Conservation (phyloP, 2,797 vertebrate genomes). For the Ibycter americanus region DNA sequence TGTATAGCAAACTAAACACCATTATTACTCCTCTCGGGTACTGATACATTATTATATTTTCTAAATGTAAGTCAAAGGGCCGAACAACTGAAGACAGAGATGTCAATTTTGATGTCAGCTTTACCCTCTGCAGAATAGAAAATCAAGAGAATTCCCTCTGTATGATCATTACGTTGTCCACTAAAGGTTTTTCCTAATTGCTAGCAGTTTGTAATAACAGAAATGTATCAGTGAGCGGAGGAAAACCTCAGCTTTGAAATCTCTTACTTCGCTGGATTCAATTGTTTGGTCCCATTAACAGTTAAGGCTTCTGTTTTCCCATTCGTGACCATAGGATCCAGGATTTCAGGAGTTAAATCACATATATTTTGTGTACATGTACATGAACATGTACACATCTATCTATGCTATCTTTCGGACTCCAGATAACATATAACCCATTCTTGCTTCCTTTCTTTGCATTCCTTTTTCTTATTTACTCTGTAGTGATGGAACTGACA, state of each 20-base stretch:
- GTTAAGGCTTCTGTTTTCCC: background rate
- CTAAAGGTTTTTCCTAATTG: background rate
- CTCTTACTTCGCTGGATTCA: background rate
- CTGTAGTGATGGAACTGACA: background rate
- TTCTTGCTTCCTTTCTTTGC: background rate
- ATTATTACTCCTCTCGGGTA: background rate
- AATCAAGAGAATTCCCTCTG: background rate
- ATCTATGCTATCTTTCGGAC: background rate
- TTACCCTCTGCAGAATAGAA: background rate
- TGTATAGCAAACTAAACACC: background rate
- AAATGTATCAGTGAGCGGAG: background rate
- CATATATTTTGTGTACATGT: background rate
- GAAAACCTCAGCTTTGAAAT: background rate
- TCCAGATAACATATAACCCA: background rate
- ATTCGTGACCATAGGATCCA: background rate
- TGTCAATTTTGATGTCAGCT: background rate
- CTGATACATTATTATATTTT: background rate
- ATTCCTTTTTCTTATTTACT: background rate
- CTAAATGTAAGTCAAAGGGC: background rate
- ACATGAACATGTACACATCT: background rate
- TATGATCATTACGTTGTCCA: background rate
- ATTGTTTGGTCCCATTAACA: background rate
- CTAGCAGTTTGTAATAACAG: background rate
- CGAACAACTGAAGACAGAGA: constrained; percentile 11
- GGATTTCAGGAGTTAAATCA: background rate